Percentiles rank a stretch among this genome's conserved stretches.
phyloP scores from a whole-genome alignment of 2,113 vertebrate species.

The Tupaia chinensis region DNA sequence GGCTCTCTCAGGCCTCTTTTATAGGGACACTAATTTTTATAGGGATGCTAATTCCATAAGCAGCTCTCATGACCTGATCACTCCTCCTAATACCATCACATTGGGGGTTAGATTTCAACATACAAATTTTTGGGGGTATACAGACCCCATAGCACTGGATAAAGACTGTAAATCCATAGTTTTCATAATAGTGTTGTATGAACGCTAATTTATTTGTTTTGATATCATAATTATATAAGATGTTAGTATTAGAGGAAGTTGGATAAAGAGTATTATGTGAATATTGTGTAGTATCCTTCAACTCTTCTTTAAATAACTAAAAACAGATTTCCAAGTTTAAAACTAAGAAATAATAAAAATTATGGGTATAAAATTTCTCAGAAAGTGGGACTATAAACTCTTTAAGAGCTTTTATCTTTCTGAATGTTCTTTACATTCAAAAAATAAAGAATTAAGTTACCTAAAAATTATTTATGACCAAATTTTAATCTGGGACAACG shows the following conservation, averaged over 20 bases:
- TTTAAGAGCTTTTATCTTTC: neutral
- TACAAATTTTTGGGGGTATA: neutral
- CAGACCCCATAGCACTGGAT: neutral
- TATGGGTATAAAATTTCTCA: neutral
- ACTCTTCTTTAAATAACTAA: neutral
- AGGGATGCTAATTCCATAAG: no score
- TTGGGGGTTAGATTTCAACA: neutral
- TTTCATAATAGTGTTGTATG: neutral
- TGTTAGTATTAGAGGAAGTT: neutral
- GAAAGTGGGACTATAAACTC: neutral
- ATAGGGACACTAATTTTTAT: neutral
- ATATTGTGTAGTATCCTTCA: neutral
- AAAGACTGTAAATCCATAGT: neutral
- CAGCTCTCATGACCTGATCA: neutral
- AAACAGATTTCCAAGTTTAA: constrained; percentile 11
- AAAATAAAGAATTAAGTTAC: constrained; percentile 7
- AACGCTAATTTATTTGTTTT: neutral
- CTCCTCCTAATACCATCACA: neutral
- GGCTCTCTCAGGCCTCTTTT: neutral
- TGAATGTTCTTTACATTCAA: neutral
- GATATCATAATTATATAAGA: neutral
- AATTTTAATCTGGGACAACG: neutral
- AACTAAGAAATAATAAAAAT: neutral
- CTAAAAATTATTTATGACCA: neutral
- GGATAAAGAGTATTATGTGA: neutral